These are phyloP conservation scores for Smittia sp. DNA, from an alignment of 2,888 invertebrate genomes.

Conservation along the genomic window DNA sequence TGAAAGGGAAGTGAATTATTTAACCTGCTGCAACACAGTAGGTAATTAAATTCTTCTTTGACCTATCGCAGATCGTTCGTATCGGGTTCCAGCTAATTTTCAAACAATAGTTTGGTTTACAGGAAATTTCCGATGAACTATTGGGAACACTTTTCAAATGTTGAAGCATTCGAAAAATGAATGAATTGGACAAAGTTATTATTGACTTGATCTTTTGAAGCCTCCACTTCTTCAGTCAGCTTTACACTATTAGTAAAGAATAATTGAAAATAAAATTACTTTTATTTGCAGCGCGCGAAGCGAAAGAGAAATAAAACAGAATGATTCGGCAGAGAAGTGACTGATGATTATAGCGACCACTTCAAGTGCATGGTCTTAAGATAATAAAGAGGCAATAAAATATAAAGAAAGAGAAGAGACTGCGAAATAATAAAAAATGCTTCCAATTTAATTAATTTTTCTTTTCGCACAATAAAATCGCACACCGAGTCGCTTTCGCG, in stretches of 20 bases:
- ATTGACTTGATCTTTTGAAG: neutral
- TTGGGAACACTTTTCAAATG: no score
- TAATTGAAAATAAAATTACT: slow-evolving; percentile 41
- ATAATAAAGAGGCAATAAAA: slow-evolving; percentile 37
- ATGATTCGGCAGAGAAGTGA: slow-evolving; percentile 34
- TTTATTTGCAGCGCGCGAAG: slow-evolving; percentile 1
- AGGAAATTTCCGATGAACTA: neutral
- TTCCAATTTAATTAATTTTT: slow-evolving; percentile 40
- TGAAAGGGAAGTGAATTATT: slow-evolving; percentile 12
- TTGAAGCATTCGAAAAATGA: no score
- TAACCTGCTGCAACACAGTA: neutral
- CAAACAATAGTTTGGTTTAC: no score
- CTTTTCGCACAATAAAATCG: slow-evolving; percentile 41
- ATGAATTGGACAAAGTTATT: neutral
- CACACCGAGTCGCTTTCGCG: neutral
- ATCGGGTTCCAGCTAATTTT: no score
- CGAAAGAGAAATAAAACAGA: slow-evolving; percentile 16
- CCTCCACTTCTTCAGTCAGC: neutral
- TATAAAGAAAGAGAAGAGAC: slow-evolving; percentile 25
- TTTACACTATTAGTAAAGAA: slow-evolving; percentile 40
- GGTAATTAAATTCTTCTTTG: neutral
- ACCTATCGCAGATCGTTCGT: neutral
- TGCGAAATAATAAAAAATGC: slow-evolving; percentile 39
- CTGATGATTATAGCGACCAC: slow-evolving; percentile 38
- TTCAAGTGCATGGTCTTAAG: slow-evolving; percentile 21